Percentiles rank a stretch among this genome's conserved stretches.
phyloP scores from a whole-genome alignment of 1,140 invertebrate species.

The Diachasmimorpha longicaudata region DNA sequence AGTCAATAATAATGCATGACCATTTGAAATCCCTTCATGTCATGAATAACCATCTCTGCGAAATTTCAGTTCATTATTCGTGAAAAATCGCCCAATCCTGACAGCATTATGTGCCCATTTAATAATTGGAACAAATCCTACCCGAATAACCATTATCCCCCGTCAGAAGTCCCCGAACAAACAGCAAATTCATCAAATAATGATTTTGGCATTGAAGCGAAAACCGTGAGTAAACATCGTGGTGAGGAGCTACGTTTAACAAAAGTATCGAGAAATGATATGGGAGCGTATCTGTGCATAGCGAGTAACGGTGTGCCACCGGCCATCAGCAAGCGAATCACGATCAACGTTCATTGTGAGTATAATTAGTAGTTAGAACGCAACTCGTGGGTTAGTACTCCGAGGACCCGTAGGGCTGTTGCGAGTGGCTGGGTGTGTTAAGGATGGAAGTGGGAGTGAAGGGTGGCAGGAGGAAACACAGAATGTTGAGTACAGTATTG shows the following conservation, averaged over 20 bases:
- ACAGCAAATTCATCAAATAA: not conserved
- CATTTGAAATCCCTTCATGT: too few relatives aligned
- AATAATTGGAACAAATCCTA: too few relatives aligned
- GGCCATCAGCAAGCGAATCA: slow-evolving; percentile 82
- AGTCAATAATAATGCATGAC: too few relatives aligned
- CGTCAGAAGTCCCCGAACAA: too few relatives aligned
- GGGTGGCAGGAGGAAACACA: not conserved
- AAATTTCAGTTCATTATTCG: too few relatives aligned
- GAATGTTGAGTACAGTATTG: not conserved
- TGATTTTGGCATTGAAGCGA: slow-evolving; percentile 15
- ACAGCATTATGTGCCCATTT: too few relatives aligned
- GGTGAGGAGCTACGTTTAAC: slow-evolving; percentile 74
- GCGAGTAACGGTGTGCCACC: slow-evolving; percentile 83
- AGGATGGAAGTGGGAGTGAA: not conserved
- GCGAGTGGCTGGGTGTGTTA: not conserved
- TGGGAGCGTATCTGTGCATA: slow-evolving; percentile 88
- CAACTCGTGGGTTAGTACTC: slow-evolving; percentile 15
- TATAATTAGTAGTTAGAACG: slow-evolving; percentile 50
- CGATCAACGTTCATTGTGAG: slow-evolving; percentile 85
- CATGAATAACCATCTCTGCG: too few relatives aligned
- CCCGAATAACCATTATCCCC: too few relatives aligned
- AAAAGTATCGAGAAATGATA: slow-evolving; percentile 84
- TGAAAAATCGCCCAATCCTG: too few relatives aligned
- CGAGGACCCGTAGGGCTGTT: slow-evolving; percentile 4
- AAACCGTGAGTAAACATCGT: slow-evolving; percentile 26